These are phyloP conservation scores for Stictocephala bisonia DNA, from an alignment of 2,888 invertebrate genomes.

Conservation along the genomic window DNA sequence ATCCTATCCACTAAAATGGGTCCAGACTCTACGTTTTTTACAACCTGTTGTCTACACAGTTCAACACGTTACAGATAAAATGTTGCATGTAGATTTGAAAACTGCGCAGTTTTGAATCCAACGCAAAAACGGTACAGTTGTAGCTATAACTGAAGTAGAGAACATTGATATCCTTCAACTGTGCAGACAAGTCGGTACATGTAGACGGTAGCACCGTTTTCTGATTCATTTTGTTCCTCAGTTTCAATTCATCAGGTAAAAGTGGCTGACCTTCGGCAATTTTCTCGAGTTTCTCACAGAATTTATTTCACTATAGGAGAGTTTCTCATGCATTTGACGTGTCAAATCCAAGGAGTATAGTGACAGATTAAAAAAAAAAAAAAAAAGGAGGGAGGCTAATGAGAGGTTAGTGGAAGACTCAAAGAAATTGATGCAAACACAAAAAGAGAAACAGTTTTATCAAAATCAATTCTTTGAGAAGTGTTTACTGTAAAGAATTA, in stretches of 20 bases:
- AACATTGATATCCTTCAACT: too few relatives aligned
- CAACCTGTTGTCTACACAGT: too few relatives aligned
- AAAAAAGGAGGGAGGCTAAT: conserved; percentile 48
- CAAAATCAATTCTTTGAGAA: too few relatives aligned
- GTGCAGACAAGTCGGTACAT: too few relatives aligned
- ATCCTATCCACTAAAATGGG: too few relatives aligned
- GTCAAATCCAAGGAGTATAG: conserved; percentile 56
- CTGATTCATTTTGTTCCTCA: neutral
- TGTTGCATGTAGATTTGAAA: too few relatives aligned
- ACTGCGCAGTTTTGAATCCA: too few relatives aligned
- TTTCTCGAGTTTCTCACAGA: neutral
- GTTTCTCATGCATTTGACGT: conserved; percentile 55
- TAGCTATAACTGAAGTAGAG: too few relatives aligned
- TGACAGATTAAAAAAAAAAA: too few relatives aligned
- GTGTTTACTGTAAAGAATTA: conserved; percentile 55
- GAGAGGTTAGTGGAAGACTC: conserved; percentile 42
- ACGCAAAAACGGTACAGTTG: too few relatives aligned
- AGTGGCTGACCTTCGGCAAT: conserved; percentile 1
- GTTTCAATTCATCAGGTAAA: neutral
- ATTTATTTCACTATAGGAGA: neutral
- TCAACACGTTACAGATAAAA: too few relatives aligned
- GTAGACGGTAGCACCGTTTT: neutral
- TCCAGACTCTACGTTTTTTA: too few relatives aligned
- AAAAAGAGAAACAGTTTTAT: conserved; percentile 48
- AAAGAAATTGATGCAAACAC: conserved; percentile 45